Evolutionary conservation across 2,888 invertebrate species (phyloP), one percentile per base, ranked within the genome.

Genomic region (Muscina levida): DNA sequence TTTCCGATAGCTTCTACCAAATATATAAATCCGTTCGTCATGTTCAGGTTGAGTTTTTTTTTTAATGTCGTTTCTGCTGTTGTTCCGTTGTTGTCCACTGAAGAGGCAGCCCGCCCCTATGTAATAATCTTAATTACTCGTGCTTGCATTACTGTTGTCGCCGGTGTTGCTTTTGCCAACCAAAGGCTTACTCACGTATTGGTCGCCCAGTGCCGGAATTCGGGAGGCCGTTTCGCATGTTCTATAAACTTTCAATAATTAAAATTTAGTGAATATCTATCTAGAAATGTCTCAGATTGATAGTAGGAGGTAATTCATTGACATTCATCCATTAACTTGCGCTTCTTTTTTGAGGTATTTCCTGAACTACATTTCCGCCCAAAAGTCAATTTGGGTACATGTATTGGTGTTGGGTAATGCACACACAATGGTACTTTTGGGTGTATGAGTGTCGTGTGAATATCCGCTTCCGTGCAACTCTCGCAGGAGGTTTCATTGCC

Each of bases 391-490:
- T n/a, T n/a, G n/a, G n/a, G n/a, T 31, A 31, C 8, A 65, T 65
- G 62, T 42, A 56, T 72, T 51, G 37, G 17, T 51, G 37, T 15
- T 59, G 59, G 17, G 19, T 62, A 62, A 62, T 62, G 62, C 62
- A 42, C 42, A 22, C 62, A n/a, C 42, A 1, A n/a, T 31, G 19
- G 19, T 37, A 17, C 39, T 13, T 17, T 42, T 37, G 65, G 24
- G 37, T 17, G 46, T 42, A 19, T 42, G 22, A 22, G 51, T 11
- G 51, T 15, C 66, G 65, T 75, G 39, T 66, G 59, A 70, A 65
- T 80, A 72, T 74, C 74, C 74, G 74, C 53, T 70, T 66, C 70
- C 70, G 76, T 59, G 59, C 42, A 39, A 57, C 72, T 39, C 42
- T 10, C 39, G 42, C 39, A 72, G 72, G 59, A 51, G 66, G 57